These are phyloP conservation scores for Coregonus sp. DNA, from an alignment of 2,797 vertebrate species.

Conservation along the genomic window DNA sequence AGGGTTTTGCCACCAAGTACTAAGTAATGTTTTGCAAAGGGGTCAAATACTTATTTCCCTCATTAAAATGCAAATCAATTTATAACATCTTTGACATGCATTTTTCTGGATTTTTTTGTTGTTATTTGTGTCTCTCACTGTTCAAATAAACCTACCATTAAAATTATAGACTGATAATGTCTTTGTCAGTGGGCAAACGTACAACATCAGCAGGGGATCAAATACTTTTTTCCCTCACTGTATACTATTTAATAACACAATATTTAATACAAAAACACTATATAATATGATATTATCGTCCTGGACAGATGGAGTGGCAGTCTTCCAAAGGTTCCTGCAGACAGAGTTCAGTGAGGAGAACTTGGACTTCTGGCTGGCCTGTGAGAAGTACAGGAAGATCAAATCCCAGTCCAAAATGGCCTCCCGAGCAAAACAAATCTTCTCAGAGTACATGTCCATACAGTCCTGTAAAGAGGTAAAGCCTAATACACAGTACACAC, in stretches of 20 bases:
- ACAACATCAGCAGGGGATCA: too few relatives aligned
- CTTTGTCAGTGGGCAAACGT: too few relatives aligned
- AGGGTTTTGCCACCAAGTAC: too few relatives aligned
- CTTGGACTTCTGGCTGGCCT: constrained; percentile 96
- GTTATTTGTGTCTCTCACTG: too few relatives aligned
- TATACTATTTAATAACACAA: not conserved
- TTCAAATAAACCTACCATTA: too few relatives aligned
- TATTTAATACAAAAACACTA: not conserved
- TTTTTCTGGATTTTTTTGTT: too few relatives aligned
- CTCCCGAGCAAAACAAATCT: constrained; percentile 87
- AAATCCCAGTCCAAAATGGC: constrained; percentile 86
- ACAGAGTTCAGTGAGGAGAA: constrained; percentile 97
- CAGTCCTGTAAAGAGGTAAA: constrained; percentile 88
- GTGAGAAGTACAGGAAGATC: constrained; percentile 88
- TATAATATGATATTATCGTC: constrained; percentile 10
- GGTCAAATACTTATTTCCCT: too few relatives aligned
- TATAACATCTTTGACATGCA: too few relatives aligned
- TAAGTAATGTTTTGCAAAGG: too few relatives aligned
- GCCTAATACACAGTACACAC: not conserved
- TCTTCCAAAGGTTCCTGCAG: constrained; percentile 90
- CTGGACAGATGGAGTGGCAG: constrained; percentile 83
- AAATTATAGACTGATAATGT: too few relatives aligned
- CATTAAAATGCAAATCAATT: too few relatives aligned
- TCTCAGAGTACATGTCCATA: constrained; percentile 86
- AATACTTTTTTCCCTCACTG: too few relatives aligned